Conservation (phyloP, 1,140 invertebrate genomes). For the Linepithema humile region DNA sequence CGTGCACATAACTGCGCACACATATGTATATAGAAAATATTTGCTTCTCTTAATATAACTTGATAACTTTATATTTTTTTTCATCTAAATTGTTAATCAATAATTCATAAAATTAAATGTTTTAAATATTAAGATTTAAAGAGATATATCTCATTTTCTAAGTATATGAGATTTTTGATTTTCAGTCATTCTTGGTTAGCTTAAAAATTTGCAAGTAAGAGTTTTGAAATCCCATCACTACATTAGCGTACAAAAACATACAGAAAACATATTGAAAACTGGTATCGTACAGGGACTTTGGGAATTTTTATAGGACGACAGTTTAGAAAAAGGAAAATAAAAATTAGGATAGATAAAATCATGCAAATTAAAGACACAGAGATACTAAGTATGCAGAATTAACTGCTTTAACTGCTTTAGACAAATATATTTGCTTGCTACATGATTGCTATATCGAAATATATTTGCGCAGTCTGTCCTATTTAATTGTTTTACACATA, state of each 20-base stretch:
- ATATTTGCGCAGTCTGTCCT: background rate
- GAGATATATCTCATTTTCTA: too few species aligned
- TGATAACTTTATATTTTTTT: too few species aligned
- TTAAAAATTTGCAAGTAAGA: too few species aligned
- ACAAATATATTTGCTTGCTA: background rate
- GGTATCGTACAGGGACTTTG: background rate
- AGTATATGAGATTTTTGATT: too few species aligned
- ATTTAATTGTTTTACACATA: background rate
- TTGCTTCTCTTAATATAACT: too few species aligned
- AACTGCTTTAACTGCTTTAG: conserved; percentile 25
- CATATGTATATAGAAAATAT: background rate
- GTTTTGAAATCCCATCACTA: too few species aligned
- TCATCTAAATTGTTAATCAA: too few species aligned
- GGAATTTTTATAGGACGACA: background rate
- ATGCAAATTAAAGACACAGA: conserved; percentile 7
- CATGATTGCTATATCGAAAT: background rate
- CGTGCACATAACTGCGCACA: too few species aligned
- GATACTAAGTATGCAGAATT: background rate
- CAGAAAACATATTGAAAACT: background rate
- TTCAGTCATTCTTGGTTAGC: too few species aligned
- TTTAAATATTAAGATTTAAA: too few species aligned
- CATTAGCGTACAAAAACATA: background rate
- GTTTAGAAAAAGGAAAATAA: too few species aligned
- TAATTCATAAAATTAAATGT: too few species aligned
- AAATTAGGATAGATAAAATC: background rate